Evolutionary conservation across 2,888 invertebrate genomes (phyloP).

Genomic region (Arrhopalites spinosus): DNA sequence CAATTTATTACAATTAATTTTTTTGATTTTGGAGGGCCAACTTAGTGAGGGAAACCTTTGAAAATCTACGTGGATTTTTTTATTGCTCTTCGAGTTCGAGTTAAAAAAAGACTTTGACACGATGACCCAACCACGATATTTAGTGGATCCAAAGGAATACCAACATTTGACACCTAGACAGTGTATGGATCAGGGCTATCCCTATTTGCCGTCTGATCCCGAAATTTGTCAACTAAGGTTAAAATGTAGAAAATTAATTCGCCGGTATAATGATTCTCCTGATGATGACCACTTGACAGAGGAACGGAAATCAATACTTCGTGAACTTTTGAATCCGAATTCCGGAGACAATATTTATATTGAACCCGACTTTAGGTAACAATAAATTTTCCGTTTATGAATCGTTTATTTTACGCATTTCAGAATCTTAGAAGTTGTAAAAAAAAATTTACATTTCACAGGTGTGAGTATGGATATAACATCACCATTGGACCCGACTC

Average conservation of each 20-base stretch:
- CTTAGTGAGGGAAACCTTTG: too few species aligned
- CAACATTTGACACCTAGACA: slow-evolving; percentile 47
- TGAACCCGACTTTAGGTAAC: slow-evolving; percentile 45
- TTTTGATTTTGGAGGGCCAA: too few species aligned
- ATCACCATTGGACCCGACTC: slow-evolving; percentile 39
- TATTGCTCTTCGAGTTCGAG: too few species aligned
- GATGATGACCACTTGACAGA: slow-evolving; percentile 22
- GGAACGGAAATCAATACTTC: slow-evolving; percentile 2
- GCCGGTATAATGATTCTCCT: slow-evolving; percentile 25
- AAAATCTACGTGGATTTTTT: too few species aligned
- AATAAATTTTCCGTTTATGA: too few species aligned
- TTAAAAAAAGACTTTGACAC: too few species aligned
- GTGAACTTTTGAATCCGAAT: slow-evolving; percentile 24
- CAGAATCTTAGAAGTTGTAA: too few species aligned
- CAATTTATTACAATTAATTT: background rate
- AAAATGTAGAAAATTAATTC: slow-evolving; percentile 15
- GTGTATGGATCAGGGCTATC: slow-evolving; percentile 42
- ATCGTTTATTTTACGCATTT: too few species aligned
- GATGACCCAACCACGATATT: slow-evolving; percentile 38
- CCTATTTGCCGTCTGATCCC: slow-evolving; percentile 22
- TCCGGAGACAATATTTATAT: slow-evolving; percentile 21
- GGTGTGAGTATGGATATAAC: slow-evolving; percentile 40
- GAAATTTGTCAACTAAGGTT: slow-evolving; percentile 3
- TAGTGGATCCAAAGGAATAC: too few species aligned
- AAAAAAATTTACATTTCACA: background rate